These are phyloP conservation scores for Phacellophora camtschatica DNA, from an alignment of 30 jellyfish, hydroid and myxozoan species.

Conservation along the genomic window DNA sequence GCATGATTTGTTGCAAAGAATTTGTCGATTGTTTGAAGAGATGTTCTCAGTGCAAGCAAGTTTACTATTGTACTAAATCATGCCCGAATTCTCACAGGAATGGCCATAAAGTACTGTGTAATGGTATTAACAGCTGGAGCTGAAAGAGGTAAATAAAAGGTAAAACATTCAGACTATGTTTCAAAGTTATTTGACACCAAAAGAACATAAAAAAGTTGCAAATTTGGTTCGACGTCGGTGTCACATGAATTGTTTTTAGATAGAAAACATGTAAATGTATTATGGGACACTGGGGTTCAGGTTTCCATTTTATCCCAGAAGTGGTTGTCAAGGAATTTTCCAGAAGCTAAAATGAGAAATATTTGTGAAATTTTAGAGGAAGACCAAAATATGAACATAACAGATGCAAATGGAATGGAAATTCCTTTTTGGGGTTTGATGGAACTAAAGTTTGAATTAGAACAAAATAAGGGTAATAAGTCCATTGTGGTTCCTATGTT, in stretches of 20 bases:
- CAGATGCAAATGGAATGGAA: constrained; percentile 12
- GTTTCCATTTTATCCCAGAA: no score
- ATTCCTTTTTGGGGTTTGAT: constrained; percentile 11
- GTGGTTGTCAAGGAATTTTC: background rate
- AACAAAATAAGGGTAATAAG: background rate
- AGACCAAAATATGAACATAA: background rate
- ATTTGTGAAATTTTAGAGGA: background rate
- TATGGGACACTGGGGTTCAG: constrained; percentile 29
- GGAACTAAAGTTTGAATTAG: constrained; percentile 20
- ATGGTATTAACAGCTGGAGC: constrained; percentile 16
- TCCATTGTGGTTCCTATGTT: background rate
- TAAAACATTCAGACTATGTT: background rate
- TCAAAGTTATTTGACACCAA: constrained; percentile 20
- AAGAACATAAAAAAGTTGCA: constrained; percentile 1
- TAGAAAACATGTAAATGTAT: background rate
- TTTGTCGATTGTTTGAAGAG: background rate
- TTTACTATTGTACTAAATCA: background rate
- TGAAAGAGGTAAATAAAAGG: background rate
- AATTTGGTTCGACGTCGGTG: constrained; percentile 14
- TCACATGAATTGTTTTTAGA: background rate
- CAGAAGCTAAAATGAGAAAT: background rate
- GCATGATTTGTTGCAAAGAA: constrained; percentile 11
- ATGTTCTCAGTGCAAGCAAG: constrained; percentile 25
- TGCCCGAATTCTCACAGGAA: background rate
- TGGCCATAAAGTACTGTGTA: constrained; percentile 10